These are phyloP conservation scores for Pseudococcus jackbeardsleyi DNA, from an alignment of 2,888 invertebrate species.

Conservation along the genomic window DNA sequence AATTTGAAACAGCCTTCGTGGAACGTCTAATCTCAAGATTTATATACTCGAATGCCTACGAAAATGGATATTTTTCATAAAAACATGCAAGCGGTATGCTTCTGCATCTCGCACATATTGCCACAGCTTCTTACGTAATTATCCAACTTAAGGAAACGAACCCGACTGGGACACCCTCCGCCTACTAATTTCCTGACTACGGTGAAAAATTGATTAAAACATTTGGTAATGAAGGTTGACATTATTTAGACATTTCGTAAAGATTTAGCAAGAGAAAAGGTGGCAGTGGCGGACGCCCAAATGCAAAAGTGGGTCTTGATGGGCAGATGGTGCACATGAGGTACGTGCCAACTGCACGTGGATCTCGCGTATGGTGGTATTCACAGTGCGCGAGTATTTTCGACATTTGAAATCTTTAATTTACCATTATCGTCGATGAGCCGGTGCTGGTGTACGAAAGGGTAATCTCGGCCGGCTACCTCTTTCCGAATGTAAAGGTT, in stretches of 20 bases:
- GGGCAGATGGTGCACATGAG: slow-evolving; percentile 31
- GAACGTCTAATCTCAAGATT: not conserved
- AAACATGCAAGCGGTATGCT: not conserved
- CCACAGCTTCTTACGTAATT: not conserved
- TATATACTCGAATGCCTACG: not conserved
- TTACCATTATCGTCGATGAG: not conserved
- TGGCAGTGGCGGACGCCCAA: not conserved
- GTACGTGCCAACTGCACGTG: slow-evolving; percentile 34
- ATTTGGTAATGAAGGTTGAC: slow-evolving; percentile 51
- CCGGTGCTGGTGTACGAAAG: not conserved
- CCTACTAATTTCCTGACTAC: slow-evolving; percentile 24
- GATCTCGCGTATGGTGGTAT: slow-evolving; percentile 33
- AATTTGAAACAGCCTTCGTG: no score
- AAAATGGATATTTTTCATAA: not conserved
- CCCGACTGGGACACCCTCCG: not conserved
- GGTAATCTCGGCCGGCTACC: not conserved
- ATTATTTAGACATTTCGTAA: slow-evolving; percentile 50
- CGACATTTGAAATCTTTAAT: slow-evolving; percentile 32
- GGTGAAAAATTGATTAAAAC: slow-evolving; percentile 43
- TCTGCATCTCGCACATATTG: not conserved
- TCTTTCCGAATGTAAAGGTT: not conserved
- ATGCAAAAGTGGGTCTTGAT: slow-evolving; percentile 30
- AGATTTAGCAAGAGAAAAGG: not conserved
- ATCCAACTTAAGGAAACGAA: not conserved
- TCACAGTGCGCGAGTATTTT: not conserved